A percentile compares a stretch with the other conserved stretches of the same genome.
phyloP scores from a whole-genome alignment of 2,888 invertebrate species.

The Tipula helvola region DNA sequence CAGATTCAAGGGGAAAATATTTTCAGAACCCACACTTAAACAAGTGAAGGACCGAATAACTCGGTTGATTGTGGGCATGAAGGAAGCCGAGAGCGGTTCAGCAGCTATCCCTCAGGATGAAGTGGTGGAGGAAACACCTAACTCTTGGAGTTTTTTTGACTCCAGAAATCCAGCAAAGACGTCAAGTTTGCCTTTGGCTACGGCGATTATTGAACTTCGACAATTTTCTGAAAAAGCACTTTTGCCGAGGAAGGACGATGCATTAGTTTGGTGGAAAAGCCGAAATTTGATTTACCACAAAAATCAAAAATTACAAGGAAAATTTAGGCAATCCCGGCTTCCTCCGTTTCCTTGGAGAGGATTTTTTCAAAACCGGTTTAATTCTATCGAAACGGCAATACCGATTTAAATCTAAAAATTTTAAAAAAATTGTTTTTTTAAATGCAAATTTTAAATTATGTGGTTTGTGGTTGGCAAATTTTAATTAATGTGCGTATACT shows the following conservation, averaged over 20 bases:
- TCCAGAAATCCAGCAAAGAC: not conserved
- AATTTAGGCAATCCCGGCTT: not conserved
- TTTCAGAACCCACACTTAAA: not conserved
- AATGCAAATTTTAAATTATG: too few relatives aligned
- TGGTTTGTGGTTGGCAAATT: too few relatives aligned
- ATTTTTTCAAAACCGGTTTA: not conserved
- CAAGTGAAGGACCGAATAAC: not conserved
- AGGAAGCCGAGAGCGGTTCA: not conserved
- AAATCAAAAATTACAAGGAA: not conserved
- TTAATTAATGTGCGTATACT: too few relatives aligned
- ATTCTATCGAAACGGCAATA: too few relatives aligned
- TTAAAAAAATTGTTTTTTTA: too few relatives aligned
- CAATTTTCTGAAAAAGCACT: not conserved
- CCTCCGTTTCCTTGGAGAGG: not conserved
- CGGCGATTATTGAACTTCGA: not conserved
- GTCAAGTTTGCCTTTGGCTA: not conserved
- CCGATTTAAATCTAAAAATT: too few relatives aligned
- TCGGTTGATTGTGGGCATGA: not conserved
- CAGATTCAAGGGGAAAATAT: not conserved
- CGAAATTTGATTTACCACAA: not conserved
- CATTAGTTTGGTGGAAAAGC: not conserved
- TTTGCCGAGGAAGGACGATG: not conserved
- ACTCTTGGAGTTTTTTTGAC: not conserved
- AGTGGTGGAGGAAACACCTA: not conserved
- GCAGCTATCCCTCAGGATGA: not conserved